Evolutionary conservation across 2,113 vertebrate genomes (phyloP).

Genomic region (Corythaeola cristata): DNA sequence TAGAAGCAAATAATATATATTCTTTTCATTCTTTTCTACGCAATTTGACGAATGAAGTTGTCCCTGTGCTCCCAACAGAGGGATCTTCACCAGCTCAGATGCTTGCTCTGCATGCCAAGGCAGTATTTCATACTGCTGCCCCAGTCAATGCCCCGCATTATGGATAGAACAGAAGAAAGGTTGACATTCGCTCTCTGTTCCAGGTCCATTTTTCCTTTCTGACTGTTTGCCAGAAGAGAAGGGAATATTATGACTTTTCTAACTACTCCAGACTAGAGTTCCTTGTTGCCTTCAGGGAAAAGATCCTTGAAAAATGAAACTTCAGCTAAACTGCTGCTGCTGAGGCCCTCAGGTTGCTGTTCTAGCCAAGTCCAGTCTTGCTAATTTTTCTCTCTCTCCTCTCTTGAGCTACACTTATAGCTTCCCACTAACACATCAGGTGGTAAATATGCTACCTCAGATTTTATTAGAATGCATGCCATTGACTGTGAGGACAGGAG

Average conservation of each 20-base stretch:
- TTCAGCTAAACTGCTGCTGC: neutral
- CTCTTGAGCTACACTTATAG: neutral
- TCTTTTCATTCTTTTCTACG: neutral
- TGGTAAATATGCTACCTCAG: neutral
- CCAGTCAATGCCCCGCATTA: neutral
- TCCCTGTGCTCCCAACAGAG: neutral
- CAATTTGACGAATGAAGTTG: neutral
- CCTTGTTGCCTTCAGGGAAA: neutral
- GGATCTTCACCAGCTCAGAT: neutral
- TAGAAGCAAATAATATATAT: neutral
- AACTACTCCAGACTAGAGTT: neutral
- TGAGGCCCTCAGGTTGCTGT: neutral
- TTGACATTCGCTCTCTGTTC: neutral
- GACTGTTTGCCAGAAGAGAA: neutral
- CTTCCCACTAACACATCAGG: neutral
- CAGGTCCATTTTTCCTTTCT: neutral
- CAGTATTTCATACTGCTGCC: neutral
- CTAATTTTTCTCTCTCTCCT: neutral
- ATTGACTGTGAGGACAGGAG: neutral
- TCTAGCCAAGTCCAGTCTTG: neutral
- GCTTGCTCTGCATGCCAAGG: neutral
- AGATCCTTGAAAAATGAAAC: neutral
- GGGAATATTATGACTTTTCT: neutral
- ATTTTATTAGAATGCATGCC: neutral
- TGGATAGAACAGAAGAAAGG: neutral